Percentiles rank a stretch among this genome's conserved stretches.
phyloP scores from a whole-genome alignment of 2,797 vertebrate species.

The Spinus pinus region DNA sequence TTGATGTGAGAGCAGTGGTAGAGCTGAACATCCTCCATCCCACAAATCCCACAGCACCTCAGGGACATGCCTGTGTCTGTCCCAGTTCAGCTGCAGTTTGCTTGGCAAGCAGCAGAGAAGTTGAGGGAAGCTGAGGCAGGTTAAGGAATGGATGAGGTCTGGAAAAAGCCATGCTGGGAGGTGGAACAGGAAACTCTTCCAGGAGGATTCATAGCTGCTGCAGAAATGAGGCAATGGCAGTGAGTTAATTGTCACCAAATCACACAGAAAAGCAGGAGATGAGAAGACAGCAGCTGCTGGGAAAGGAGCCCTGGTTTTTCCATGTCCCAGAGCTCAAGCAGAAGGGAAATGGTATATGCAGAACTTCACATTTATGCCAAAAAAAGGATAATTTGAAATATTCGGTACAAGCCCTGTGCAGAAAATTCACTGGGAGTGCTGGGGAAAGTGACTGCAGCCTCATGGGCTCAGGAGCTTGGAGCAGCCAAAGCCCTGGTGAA shows the following conservation, averaged over 20 bases:
- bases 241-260: not conserved
- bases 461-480: not conserved
- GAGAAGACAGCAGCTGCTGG: not conserved
- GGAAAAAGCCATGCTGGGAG: not conserved
- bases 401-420: not conserved
- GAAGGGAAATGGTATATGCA: not conserved
- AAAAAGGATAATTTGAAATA: not conserved
- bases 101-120: not conserved
- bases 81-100: not conserved
- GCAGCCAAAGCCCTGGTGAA: not conserved
- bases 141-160: not conserved
- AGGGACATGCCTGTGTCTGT: accelerated
- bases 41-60: not conserved
- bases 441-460: not conserved
- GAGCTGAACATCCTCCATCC: accelerated
- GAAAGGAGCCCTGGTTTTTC: not conserved
- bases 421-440: not conserved
- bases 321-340: not conserved
- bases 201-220: not conserved
- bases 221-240: not conserved
- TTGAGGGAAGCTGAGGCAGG: not conserved
- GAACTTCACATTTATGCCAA: not conserved
- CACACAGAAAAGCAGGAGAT: not conserved
- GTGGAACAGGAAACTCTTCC: not conserved
- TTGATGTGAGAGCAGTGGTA: accelerated